A percentile compares a stretch with the other conserved stretches of the same genome.
These are phyloP conservation scores for Lomographa bimaculata DNA, from an alignment of 2,888 invertebrate genomes.

Conservation along the genomic window DNA sequence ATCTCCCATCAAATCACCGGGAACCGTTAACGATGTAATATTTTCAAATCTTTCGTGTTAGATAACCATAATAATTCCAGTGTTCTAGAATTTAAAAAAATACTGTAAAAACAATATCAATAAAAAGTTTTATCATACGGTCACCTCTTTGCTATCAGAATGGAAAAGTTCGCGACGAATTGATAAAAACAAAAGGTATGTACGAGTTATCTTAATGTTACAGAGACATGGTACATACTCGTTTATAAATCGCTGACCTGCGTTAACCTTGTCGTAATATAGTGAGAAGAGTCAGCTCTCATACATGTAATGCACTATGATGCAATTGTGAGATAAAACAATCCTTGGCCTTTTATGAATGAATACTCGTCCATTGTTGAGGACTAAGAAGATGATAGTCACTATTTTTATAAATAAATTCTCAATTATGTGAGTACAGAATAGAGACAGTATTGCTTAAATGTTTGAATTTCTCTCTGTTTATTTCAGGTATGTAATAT, in stretches of 20 bases:
- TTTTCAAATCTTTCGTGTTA: conserved; percentile 55
- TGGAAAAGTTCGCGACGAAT: conserved; percentile 9
- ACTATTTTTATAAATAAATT: too few relatives aligned
- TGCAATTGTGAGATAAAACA: conserved; percentile 5
- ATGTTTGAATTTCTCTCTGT: too few relatives aligned
- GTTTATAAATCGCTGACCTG: conserved; percentile 1
- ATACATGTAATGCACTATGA: conserved; percentile 3
- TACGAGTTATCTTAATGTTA: background rate
- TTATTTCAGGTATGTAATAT: too few relatives aligned
- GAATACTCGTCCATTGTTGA: background rate
- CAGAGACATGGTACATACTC: background rate
- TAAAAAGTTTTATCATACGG: conserved; percentile 12
- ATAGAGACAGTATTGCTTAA: too few relatives aligned
- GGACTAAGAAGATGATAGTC: too few relatives aligned
- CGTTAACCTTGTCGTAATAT: background rate
- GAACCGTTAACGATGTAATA: conserved; percentile 34
- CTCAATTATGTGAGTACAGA: too few relatives aligned
- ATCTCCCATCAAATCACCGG: conserved; percentile 69
- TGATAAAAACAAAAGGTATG: conserved; percentile 8
- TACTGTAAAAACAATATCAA: background rate
- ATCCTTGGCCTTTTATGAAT: conserved; percentile 6
- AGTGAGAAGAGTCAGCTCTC: too few relatives aligned
- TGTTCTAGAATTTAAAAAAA: conserved; percentile 9
- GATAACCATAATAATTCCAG: conserved; percentile 57
- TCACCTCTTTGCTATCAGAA: conserved; percentile 13